phyloP scores from a whole-genome alignment of 2,797 vertebrate genomes.

The Glossophaga mutica region DNA sequence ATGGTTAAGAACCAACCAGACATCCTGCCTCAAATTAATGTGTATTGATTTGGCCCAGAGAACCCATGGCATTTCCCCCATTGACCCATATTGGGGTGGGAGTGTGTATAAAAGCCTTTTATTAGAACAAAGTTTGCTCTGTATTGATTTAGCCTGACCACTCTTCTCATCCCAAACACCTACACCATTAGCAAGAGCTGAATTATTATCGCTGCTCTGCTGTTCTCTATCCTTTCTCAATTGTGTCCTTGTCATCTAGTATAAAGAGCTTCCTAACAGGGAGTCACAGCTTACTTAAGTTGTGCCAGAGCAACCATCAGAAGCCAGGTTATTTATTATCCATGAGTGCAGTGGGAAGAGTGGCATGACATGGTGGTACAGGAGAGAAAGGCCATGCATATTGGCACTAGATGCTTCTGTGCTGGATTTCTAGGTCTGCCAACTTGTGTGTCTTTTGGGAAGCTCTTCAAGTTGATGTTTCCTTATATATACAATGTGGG shows the following conservation, averaged over 20 bases:
- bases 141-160: not conserved
- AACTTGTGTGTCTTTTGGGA: not conserved
- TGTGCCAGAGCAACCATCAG: not conserved
- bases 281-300: not conserved
- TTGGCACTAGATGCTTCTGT: not conserved
- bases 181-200: not conserved
- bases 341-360: not conserved
- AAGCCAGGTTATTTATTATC: not conserved
- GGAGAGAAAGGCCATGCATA: not conserved
- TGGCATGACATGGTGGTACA: not conserved
- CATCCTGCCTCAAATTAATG: not conserved
- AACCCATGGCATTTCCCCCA: not conserved
- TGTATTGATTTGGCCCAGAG: not conserved
- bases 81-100: not conserved
- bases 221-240: not conserved
- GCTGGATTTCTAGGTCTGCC: not conserved
- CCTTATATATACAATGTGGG: not conserved
- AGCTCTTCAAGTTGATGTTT: not conserved
- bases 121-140: not conserved
- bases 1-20: not conserved
- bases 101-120: not conserved
- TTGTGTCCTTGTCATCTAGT: not conserved
- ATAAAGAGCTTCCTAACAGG: not conserved
- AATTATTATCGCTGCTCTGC: not conserved
- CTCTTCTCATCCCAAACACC: not conserved